phyloP scores from a whole-genome alignment of 2,888 invertebrate species.

The Drosophila neonasuta region DNA sequence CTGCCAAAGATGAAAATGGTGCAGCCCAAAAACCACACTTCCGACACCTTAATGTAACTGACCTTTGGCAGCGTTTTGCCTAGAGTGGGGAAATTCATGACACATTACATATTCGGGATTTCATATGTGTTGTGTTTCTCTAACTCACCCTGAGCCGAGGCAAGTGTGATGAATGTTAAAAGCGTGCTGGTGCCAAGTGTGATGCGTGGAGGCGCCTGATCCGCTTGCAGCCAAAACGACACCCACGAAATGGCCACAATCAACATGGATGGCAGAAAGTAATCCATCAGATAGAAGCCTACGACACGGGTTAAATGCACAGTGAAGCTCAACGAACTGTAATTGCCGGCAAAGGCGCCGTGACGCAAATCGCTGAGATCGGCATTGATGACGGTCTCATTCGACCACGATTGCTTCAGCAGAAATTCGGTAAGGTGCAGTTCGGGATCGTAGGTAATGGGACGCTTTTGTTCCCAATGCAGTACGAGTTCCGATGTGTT shows the following conservation, averaged over 20 bases:
- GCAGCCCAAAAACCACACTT: slow-evolving; percentile 94
- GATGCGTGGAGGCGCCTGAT: slow-evolving; percentile 91
- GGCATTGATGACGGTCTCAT: slow-evolving; percentile 87
- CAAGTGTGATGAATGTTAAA: slow-evolving; percentile 93
- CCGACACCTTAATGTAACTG: slow-evolving; percentile 94
- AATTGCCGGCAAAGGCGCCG: slow-evolving; percentile 91
- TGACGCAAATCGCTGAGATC: slow-evolving; percentile 86
- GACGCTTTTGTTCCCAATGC: slow-evolving; percentile 89
- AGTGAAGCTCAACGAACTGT: slow-evolving; percentile 90
- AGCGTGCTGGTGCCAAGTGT: slow-evolving; percentile 92
- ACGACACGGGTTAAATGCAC: slow-evolving; percentile 91
- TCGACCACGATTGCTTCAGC: slow-evolving; percentile 87
- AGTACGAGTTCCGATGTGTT: slow-evolving; percentile 89
- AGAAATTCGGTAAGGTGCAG: slow-evolving; percentile 92
- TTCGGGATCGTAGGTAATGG: slow-evolving; percentile 89
- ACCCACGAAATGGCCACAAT: slow-evolving; percentile 94
- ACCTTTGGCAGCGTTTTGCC: slow-evolving; percentile 93
- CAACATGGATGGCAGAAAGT: slow-evolving; percentile 93
- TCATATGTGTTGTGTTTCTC: too few relatives aligned
- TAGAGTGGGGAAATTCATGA: slow-evolving; percentile 14
- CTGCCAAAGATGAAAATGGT: slow-evolving; percentile 93
- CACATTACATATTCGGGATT: too few relatives aligned
- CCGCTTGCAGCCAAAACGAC: slow-evolving; percentile 94
- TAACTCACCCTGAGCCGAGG: slow-evolving; percentile 87
- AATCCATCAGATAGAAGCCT: slow-evolving; percentile 94